Evolutionary conservation across 2,888 invertebrate species (phyloP), one percentile per base, ranked within the genome.

Genomic region (Prenolepis imparis): DNA sequence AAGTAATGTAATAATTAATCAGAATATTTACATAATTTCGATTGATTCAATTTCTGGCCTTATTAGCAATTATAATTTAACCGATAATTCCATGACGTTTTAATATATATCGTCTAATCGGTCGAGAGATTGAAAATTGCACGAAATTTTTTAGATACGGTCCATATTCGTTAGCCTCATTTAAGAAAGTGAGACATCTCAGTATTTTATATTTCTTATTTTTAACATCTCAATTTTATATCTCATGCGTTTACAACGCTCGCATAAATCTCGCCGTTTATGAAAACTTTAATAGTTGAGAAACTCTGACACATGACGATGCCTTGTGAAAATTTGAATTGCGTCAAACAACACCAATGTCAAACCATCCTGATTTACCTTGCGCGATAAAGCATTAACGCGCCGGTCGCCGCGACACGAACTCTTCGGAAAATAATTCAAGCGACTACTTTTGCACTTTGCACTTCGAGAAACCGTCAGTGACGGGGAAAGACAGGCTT

Each of bases 351-450:
- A 59, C 21, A 18, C 41, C 32, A 11, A 21, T 59, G 59, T 57
- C 57, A 70, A 67, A 70, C 36, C 32, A 28, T 11, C 55, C 32
- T 18, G 59, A 72, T 72, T 59, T 68, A 12, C 48, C 11, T 24
- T 82, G 81, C 84, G 55, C 78, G 88, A 89, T 89, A 82, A 89
- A 89, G 85, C 85, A 89, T 89, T 89, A 88, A 89, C 84, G 21
- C 18, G 67, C 55, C 68, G 4, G 2, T 57, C n/a, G 55, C 15
- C 18, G 39, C 39, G 67, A 39, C 64, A 21, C 36, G 67, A 67
- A 12, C n/a, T 44, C 18, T 12, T 44, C 32, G 41, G 57, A 57
- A 57, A 70, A 41, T 57, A 70, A 70, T 59, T 72, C 72, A 70
- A 72, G 32, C 78, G 36, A 21, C 24, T 24, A 41, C 52, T 67